Evolutionary conservation across 2,888 invertebrate species (phyloP).

Genomic region (Ormyrus pomaceus): DNA sequence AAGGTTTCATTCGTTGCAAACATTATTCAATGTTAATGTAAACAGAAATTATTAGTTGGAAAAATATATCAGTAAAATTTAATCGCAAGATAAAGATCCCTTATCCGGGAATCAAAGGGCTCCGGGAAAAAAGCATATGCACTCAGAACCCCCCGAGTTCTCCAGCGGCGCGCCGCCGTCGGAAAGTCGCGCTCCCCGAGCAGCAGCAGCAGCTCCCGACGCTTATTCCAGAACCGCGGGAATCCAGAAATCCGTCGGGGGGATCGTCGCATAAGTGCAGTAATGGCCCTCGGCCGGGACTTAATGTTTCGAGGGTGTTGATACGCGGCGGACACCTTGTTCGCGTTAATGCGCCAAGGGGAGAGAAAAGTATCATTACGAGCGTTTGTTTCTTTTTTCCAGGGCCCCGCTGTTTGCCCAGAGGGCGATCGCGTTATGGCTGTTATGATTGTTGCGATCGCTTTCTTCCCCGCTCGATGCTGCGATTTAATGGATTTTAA

Average conservation of each 20-base stretch:
- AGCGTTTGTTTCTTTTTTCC: conserved; percentile 17
- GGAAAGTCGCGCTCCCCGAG: neutral
- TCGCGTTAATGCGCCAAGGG: conserved; percentile 9
- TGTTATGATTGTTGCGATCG: neutral
- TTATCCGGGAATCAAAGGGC: no score
- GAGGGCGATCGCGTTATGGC: conserved; percentile 11
- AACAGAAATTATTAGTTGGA: no score
- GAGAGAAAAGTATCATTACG: conserved; percentile 12
- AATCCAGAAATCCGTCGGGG: conserved; percentile 29
- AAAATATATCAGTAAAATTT: no score
- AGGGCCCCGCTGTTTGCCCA: neutral
- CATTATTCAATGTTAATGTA: no score
- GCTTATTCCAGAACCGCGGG: neutral
- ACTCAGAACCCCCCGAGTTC: no score
- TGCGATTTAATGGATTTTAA: conserved; percentile 45
- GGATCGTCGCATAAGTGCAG: conserved; percentile 5
- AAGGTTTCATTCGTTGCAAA: no score
- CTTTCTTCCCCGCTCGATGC: neutral
- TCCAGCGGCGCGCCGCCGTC: neutral
- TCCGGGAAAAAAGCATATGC: no score
- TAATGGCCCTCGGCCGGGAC: conserved; percentile 20
- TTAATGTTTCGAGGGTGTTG: conserved; percentile 40
- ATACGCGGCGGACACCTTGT: conserved; percentile 41
- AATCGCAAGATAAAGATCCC: no score
- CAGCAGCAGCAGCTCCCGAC: no score